A percentile compares a stretch with the other conserved stretches of the same genome.
Evolutionary conservation across 2,888 invertebrate species (phyloP).

Genomic region (Diabrotica balteata): DNA sequence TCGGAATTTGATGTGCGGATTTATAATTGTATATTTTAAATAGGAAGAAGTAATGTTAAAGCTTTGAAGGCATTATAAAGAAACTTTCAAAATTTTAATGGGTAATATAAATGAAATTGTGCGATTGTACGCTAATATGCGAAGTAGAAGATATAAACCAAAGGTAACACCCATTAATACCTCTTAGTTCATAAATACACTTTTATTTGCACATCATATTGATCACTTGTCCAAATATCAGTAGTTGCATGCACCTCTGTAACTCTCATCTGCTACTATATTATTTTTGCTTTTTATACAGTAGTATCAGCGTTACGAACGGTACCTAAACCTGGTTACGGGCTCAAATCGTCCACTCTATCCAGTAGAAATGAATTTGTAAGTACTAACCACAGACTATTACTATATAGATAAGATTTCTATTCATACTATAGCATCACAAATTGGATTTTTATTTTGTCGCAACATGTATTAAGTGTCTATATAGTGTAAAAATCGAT

Average conservation of each 20-base stretch:
- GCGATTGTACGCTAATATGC: too few species aligned
- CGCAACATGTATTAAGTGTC: too few species aligned
- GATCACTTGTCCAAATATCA: background rate
- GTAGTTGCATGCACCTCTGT: conserved; percentile 38
- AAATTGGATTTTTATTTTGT: too few species aligned
- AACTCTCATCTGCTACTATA: conserved; percentile 43
- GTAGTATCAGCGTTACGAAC: conserved; percentile 68
- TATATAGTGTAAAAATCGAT: too few species aligned
- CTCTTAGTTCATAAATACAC: background rate
- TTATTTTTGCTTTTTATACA: conserved; percentile 56
- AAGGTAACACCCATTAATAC: too few species aligned
- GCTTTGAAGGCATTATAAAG: too few species aligned
- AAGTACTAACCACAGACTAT: conserved; percentile 47
- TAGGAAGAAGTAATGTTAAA: too few species aligned
- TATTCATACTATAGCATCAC: background rate
- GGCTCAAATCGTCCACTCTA: conserved; percentile 77
- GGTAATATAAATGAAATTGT: too few species aligned
- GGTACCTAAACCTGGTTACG: conserved; percentile 81
- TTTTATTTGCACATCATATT: background rate
- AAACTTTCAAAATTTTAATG: too few species aligned
- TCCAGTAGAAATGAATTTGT: conserved; percentile 65
- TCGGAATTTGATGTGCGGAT: too few species aligned
- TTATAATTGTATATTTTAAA: too few species aligned
- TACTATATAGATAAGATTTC: background rate
- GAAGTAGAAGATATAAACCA: too few species aligned